Percentiles rank a stretch among this genome's conserved stretches.
Conservation (phyloP, 2,888 invertebrate species). For the Andrena haemorrhoa region DNA sequence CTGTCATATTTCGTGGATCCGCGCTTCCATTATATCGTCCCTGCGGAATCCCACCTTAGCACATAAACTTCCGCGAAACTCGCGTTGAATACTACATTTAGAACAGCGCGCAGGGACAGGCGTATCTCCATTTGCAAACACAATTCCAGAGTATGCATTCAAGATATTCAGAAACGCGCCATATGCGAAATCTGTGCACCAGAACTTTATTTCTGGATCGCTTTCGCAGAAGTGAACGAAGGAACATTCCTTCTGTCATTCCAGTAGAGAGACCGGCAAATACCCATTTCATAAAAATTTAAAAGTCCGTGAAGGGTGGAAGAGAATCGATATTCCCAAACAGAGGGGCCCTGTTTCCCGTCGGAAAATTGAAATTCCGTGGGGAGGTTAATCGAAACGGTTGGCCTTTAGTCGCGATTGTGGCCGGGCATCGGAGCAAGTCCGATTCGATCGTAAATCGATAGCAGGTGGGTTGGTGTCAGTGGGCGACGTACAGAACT, state of each 20-base stretch:
- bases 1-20: too few relatives aligned
- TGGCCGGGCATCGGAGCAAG: conserved; percentile 26
- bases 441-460: conserved; percentile 52
- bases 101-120: not conserved
- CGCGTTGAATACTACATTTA: too few relatives aligned
- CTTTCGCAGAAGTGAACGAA: not conserved
- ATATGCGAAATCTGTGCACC: not conserved
- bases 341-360: not conserved
- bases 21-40: too few relatives aligned
- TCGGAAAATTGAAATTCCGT: not conserved
- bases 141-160: not conserved
- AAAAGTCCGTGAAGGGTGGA: not conserved
- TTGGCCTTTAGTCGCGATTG: conserved; percentile 43
- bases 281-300: too few relatives aligned
- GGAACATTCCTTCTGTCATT: too few relatives aligned
- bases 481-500: conserved; percentile 29
- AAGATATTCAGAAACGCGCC: not conserved
- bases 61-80: too few relatives aligned
- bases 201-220: not conserved
- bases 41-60: too few relatives aligned
- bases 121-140: not conserved
- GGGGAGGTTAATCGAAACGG: conserved; percentile 38
- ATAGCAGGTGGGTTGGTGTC: conserved; percentile 19
- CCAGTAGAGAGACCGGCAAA: too few relatives aligned
- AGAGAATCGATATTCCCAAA: not conserved